phyloP scores from a whole-genome alignment of 1,140 invertebrate species.

The Pseudomyrmex gracilis region DNA sequence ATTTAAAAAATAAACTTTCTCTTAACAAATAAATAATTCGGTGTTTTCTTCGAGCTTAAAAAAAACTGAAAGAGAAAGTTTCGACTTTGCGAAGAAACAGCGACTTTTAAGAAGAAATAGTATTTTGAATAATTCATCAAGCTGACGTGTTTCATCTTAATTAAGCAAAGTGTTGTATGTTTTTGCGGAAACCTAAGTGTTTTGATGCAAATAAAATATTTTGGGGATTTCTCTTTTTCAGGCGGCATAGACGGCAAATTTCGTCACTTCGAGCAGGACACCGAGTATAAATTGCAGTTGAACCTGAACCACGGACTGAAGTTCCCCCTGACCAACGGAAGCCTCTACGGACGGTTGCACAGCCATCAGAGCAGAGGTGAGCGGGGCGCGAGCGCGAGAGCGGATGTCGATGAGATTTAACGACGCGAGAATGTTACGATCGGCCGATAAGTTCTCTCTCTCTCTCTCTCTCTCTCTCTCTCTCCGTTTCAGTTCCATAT shows the following conservation, averaged over 20 bases:
- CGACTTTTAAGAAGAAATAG: background rate
- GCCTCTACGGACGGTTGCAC: conserved; percentile 84
- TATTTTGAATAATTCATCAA: conserved; percentile 6
- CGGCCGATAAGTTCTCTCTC: conserved; percentile 5
- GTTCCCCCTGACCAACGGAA: conserved; percentile 88
- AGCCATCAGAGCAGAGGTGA: conserved; percentile 82
- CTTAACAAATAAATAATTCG: no score
- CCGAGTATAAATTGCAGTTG: conserved; percentile 81
- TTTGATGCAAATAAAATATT: conserved; percentile 26
- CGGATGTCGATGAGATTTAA: conserved; percentile 45
- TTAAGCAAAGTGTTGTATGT: no score
- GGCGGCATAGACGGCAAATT: conserved; percentile 87
- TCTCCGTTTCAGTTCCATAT: background rate
- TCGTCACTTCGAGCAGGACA: conserved; percentile 84
- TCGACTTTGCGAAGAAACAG: background rate
- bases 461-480: conserved; percentile 5
- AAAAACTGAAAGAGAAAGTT: background rate
- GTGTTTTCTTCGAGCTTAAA: no score
- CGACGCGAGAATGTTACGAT: conserved; percentile 38
- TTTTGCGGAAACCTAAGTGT: background rate
- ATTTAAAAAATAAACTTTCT: no score
- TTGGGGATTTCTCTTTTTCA: conserved; percentile 70
- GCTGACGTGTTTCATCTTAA: background rate
- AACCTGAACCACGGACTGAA: conserved; percentile 85
- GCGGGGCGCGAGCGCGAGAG: conserved; percentile 16